Evolutionary conservation across 2,113 vertebrate species (phyloP).

Genomic region (Cyprinodon brontotheroides): DNA sequence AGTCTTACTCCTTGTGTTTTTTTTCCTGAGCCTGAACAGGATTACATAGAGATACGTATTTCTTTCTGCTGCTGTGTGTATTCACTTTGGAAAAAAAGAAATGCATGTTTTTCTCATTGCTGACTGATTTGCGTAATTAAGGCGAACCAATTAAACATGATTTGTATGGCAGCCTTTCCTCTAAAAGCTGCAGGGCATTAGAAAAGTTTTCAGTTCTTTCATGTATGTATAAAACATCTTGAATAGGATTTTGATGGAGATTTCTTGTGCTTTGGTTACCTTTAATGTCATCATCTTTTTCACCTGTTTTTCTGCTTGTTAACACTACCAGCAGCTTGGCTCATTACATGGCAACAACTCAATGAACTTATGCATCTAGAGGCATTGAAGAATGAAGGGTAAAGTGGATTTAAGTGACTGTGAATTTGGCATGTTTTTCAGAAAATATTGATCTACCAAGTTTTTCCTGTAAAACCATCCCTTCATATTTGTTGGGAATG

Average conservation of each 20-base stretch:
- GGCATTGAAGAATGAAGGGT: not conserved
- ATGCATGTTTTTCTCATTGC: conserved; percentile 10
- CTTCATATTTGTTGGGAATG: too few species aligned
- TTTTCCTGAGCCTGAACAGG: conserved; percentile 12
- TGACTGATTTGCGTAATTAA: conserved; percentile 50
- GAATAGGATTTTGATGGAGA: not conserved
- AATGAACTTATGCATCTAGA: not conserved
- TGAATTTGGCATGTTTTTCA: not conserved
- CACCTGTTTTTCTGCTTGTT: too few species aligned
- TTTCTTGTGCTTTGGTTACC: not conserved
- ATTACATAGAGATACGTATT: conserved; percentile 6
- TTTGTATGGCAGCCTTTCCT: conserved; percentile 35
- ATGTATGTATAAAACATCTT: not conserved
- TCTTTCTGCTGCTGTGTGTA: conserved; percentile 30
- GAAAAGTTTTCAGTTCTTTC: not conserved
- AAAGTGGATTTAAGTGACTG: not conserved
- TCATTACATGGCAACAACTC: not conserved
- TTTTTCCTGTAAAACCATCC: too few species aligned
- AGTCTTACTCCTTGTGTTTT: not conserved
- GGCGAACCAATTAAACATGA: conserved; percentile 55
- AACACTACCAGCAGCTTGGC: too few species aligned
- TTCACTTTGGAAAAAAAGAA: conserved; percentile 9
- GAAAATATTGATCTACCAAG: too few species aligned
- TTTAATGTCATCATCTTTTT: too few species aligned
- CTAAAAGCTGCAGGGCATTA: conserved; percentile 10